Percentiles rank a stretch among this genome's conserved stretches.
Conservation (phyloP, 2,113 vertebrate species). For the Euleptes europaea region DNA sequence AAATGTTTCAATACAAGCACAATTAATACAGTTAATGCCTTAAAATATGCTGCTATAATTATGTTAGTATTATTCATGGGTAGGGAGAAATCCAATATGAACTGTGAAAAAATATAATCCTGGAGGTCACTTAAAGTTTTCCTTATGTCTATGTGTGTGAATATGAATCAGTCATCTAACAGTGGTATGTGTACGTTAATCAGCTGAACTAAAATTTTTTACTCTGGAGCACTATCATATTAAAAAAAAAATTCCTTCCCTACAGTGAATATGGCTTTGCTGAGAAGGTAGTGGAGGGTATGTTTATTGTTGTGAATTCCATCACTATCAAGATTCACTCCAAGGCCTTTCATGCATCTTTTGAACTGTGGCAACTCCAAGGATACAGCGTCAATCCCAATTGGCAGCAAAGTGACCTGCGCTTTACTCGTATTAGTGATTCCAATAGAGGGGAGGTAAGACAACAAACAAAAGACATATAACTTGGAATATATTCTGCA, state of each 20-base stretch:
- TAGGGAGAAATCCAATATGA: not conserved
- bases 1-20: not conserved
- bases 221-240: not conserved
- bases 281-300: conserved; percentile 99
- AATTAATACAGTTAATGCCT: not conserved
- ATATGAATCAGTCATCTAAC: not conserved
- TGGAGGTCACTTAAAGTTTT: not conserved
- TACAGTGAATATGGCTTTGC: conserved; percentile 97
- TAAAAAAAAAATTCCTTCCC: conserved; percentile 5
- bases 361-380: conserved; percentile 97
- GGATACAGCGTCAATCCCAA: conserved; percentile 95
- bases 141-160: not conserved
- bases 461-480: not conserved
- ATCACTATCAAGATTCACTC: conserved; percentile 97
- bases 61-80: not conserved
- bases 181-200: not conserved
- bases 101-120: not conserved
- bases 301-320: conserved; percentile 95
- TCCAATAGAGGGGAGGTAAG: conserved; percentile 94
- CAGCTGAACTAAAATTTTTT: not conserved
- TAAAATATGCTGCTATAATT: not conserved
- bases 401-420: conserved; percentile 94
- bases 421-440: conserved; percentile 91
- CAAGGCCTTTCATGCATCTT: conserved; percentile 93
- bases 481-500: not conserved